Evolutionary conservation across 2,888 invertebrate genomes (phyloP), one percentile per base, ranked within the genome.

Genomic region (Clepsis dumicolana): DNA sequence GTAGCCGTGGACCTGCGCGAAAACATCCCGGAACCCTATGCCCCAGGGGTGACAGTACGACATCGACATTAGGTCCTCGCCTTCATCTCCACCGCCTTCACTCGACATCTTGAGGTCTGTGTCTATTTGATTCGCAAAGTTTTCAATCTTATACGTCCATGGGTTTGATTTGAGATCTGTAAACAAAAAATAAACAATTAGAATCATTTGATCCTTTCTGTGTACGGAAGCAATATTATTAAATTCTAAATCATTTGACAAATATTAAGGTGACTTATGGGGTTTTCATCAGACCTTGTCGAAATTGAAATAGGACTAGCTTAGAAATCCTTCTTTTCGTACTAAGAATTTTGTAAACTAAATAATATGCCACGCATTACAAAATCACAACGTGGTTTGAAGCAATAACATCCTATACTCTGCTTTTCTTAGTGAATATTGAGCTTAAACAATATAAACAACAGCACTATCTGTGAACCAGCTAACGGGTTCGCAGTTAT

Each of bases 1-100:
- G 87, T 97, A 97, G 48, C 98, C 98, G 82, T 99, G 98, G 62
- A 97, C 89, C 48, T 94, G 93, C 32, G 94, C 93, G 87, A 97
- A 98, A 66, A 94, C 93, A 67, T 87, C 89, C 75, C 95, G 94
- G 79, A 96, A 96, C 29, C 89, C 86, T 70, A 91, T 90, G 64
- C 96, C 90, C 67, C 94, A 94, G 8, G 92, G 88, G 74, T 94
- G 93, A 80, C 95, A 95, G 78, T 94, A 92, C 66, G 88, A 87
- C 73, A 85, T 27, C 29, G 53, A 44, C 12, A 53, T 16, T 12
- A 32, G 29, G 12, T 48, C 29, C 2, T 65, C 59, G 24, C 68
- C 72, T 21, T 77, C 78, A 48, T 77, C 77, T 41, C 70, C 75
- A 64, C 77, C 79, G 61, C 72, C 74, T 10, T 62, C 68, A 16